Evolutionary conservation across 2,113 vertebrate genomes (phyloP), one percentile per base, ranked within the genome.

Genomic region (Nansenia antarctica): DNA sequence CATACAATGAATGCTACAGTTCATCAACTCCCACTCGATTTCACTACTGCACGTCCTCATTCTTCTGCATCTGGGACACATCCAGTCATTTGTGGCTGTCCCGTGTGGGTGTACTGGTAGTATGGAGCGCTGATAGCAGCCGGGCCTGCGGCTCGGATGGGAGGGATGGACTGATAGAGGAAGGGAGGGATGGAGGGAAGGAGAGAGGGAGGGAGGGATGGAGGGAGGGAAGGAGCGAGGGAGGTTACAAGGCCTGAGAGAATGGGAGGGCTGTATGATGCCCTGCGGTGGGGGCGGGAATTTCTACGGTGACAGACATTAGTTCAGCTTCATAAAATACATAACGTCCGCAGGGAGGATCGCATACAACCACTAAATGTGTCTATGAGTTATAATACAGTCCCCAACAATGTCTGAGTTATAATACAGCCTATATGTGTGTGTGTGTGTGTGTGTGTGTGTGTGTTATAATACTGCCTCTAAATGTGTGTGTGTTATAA

Each of bases 61-160:
- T 45, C 34, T 58, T 53, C 58, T 61, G 47, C 62, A 53, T 47
- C 37, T 69, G 73, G 70, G 70, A 77, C 73, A 66, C 42, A 63
- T 18, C 64, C 55, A 35, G 31, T 70, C 35, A 67, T 62, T 61
- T 26, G 53, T 47, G n/a, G n/a, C n/a, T n/a, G n/a, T n/a, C n/a
- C n/a, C n/a, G n/a, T n/a, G n/a, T n/a, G 45, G n/a, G 45, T 49
- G 11, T n/a, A 7, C 9, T 22, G 35, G 11, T 5, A 5, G 20
- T 7, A 0, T 20, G 6, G 2, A 49, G 18, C 4, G 45, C 45
- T n/a, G 45, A 15, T 49, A 8, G 39, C 39, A 42, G 39, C 5
- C 39, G 12, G 39, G 3, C 12, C 39, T 42, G 12, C 24, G 60
- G 47, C 29, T 34, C 5, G 9, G 15, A n/a, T 9, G 30, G 5